Base-by-base conservation (phyloP, 2,797 vertebrate genomes). In the Pelobates cultripes region DNA sequence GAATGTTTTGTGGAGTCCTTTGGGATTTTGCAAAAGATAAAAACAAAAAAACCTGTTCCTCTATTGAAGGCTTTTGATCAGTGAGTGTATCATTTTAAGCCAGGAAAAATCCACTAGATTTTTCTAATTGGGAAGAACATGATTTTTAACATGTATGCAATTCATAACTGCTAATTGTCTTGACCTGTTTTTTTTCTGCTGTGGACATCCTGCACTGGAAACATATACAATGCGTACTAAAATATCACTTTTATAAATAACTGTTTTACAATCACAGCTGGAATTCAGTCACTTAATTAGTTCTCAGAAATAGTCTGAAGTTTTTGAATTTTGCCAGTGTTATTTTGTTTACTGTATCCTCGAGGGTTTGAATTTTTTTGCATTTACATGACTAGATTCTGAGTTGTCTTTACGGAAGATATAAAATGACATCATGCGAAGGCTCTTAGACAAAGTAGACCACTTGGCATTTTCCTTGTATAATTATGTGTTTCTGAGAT, bases 31-130 rank as follows among this genome's bases (percentile, higher is more conserved):
- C 47, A 68, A 69, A 68, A 55, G 40, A 70, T 70, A 55, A 57
- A 28, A 12, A 69, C 61, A 70, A 51, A 51, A 51, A 4, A 5
- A 14, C 41, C 66, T 44, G 41, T 67, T 28, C 73, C 17, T 64
- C 73, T 57, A 63, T 2, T 28, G 15, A 45, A 63, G 60, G 15
- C 15, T 60, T 44, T 75, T 75, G 73, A 75, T 75, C 73, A 64
- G 57, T 75, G 40, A 75, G 57, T 45, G 73, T 75, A 64, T 75
- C 57, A 13, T n/a, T 28, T 75, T 45, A 44, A n/a, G 40, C 72
- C 15, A 55, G 43, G 51, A 73, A 73, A 73, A 10, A 45, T 42
- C 13, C 53, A 74, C 42, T 15, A 2, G 41, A 74, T 60, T 15
- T 74, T 13, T 60, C 61, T 74, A 12, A 43, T 60, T 74, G 61